These are phyloP conservation scores for Ceramica pisi DNA, from an alignment of 2,888 invertebrate species.

Conservation along the genomic window DNA sequence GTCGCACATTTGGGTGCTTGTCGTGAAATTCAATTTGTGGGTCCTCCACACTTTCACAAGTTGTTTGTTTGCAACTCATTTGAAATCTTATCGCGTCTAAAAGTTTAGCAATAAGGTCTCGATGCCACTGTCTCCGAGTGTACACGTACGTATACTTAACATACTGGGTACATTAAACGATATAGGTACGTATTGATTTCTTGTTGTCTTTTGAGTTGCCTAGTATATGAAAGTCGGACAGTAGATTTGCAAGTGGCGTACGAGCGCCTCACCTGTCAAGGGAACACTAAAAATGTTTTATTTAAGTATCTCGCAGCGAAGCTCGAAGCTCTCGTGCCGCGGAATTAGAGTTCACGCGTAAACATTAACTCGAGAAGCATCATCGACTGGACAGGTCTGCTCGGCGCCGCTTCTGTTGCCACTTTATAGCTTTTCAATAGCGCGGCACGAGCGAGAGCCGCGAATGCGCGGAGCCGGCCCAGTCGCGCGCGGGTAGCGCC, in stretches of 20 bases:
- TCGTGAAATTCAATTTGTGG: conserved; percentile 20
- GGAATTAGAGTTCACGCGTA: conserved; percentile 67
- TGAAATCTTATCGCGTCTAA: conserved; percentile 49
- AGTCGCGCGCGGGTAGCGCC: neutral
- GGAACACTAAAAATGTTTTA: conserved; percentile 63
- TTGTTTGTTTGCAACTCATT: conserved; percentile 47
- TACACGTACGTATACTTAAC: conserved; percentile 11
- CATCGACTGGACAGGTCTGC: conserved; percentile 60
- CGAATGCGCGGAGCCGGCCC: neutral
- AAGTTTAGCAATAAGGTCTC: conserved; percentile 60
- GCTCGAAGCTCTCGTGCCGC: conserved; percentile 50
- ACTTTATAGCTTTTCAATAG: conserved; percentile 42
- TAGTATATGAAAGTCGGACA: conserved; percentile 31
- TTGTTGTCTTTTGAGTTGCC: conserved; percentile 45
- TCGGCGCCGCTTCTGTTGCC: conserved; percentile 26
- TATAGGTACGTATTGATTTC: conserved; percentile 58
- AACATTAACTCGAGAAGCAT: conserved; percentile 70
- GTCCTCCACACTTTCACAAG: conserved; percentile 19
- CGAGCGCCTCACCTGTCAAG: conserved; percentile 43
- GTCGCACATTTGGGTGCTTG: neutral
- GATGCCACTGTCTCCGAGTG: conserved; percentile 18
- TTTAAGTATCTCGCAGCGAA: conserved; percentile 53
- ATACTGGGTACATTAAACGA: conserved; percentile 23
- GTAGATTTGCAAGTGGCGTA: conserved; percentile 36
- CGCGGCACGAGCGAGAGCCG: neutral